These are phyloP conservation scores for Bovichtus variegatus DNA, from an alignment of 2,797 vertebrate species.

Conservation along the genomic window DNA sequence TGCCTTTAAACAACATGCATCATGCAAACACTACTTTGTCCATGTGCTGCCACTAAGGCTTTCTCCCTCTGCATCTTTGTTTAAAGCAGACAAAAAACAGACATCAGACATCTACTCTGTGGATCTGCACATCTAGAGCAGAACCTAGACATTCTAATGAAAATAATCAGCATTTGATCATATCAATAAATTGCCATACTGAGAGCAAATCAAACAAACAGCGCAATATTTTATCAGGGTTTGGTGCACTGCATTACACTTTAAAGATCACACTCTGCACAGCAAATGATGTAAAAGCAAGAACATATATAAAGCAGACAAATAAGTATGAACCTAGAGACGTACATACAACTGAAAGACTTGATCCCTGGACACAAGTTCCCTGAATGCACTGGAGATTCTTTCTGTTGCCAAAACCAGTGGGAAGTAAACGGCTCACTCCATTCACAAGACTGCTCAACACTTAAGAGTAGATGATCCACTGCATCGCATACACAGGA, in stretches of 20 bases:
- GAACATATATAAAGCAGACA: background rate
- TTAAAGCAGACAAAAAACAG: conserved; percentile 16
- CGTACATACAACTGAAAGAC: conserved; percentile 55
- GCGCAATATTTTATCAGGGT: background rate
- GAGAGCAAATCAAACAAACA: background rate
- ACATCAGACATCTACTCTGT: background rate
- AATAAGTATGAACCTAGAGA: conserved; percentile 30
- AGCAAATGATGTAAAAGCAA: conserved; percentile 6
- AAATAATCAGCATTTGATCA: conserved; percentile 2
- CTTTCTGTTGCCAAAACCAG: conserved; percentile 31
- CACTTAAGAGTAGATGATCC: conserved; percentile 34
- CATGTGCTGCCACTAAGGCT: background rate
- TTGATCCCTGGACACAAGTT: conserved; percentile 42
- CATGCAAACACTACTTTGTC: background rate
- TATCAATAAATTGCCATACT: background rate
- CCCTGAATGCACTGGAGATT: conserved; percentile 43
- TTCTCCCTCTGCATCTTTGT: background rate
- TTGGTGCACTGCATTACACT: background rate
- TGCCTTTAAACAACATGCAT: background rate
- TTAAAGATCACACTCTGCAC: conserved; percentile 3
- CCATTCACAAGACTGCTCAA: conserved; percentile 57
- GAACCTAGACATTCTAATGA: background rate
- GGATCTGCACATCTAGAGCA: background rate
- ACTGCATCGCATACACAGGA: conserved; percentile 72
- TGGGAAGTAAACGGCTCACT: conserved; percentile 32